phyloP scores from a whole-genome alignment of 2,797 vertebrate species.

The Loriculus beryllinus region DNA sequence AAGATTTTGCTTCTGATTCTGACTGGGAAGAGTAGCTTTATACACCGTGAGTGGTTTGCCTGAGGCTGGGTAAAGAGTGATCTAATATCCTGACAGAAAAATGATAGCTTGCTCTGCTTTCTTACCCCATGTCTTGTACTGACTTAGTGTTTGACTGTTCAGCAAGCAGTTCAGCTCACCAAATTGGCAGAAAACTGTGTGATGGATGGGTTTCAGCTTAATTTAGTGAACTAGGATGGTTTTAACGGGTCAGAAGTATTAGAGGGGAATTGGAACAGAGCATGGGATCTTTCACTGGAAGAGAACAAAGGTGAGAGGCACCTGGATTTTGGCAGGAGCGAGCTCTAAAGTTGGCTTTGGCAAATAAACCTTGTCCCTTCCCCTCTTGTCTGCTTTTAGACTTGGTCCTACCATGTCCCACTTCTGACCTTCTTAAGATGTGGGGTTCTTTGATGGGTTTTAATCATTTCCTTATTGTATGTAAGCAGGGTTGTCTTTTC shows the following conservation, averaged over 20 bases:
- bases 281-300: background rate
- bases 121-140: background rate
- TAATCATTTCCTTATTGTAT: background rate
- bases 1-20: background rate
- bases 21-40: background rate
- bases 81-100: background rate
- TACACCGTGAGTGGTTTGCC: background rate
- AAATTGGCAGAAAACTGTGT: background rate
- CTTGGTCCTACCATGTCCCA: accelerated
- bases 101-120: background rate
- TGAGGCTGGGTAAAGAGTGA: background rate
- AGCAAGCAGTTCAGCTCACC: background rate
- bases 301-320: background rate
- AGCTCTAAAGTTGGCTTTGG: background rate
- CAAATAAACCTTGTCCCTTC: background rate
- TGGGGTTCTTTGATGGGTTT: background rate
- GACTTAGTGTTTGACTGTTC: background rate
- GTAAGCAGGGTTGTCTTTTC: background rate
- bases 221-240: background rate
- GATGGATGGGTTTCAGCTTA: background rate
- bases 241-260: background rate
- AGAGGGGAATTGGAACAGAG: background rate
- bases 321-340: background rate
- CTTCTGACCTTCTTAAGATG: background rate
- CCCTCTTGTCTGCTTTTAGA: background rate